Percentiles rank a stretch among this genome's conserved stretches.
Evolutionary conservation across 1,140 invertebrate species (phyloP).

Genomic region (Apocrypta bakeri): DNA sequence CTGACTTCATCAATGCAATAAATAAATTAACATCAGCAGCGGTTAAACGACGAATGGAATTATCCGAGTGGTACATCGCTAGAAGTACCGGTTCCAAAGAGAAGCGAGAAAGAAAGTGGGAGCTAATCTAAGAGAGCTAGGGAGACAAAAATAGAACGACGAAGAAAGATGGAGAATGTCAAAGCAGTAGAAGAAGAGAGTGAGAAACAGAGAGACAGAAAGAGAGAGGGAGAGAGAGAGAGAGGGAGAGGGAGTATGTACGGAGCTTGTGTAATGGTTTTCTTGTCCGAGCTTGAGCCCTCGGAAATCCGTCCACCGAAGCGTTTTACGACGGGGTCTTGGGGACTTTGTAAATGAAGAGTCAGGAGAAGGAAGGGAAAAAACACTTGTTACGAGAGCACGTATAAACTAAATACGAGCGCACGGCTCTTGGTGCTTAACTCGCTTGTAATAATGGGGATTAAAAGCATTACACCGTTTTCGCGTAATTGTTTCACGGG

Average conservation of each 20-base stretch:
- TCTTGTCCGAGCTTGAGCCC: constrained; percentile 8
- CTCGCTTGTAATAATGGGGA: constrained; percentile 13
- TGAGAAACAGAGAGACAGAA: too few relatives aligned
- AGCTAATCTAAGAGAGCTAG: neutral
- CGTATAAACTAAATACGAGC: constrained; percentile 14
- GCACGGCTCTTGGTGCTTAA: neutral
- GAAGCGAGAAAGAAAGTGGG: neutral
- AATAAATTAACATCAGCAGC: too few relatives aligned
- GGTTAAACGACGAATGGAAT: too few relatives aligned
- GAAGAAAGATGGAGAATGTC: neutral
- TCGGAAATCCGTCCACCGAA: constrained; percentile 14
- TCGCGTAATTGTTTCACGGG: neutral
- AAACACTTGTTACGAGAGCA: constrained; percentile 17
- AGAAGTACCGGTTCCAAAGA: neutral
- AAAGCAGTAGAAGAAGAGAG: neutral
- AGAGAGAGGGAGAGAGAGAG: neutral
- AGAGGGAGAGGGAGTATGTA: neutral
- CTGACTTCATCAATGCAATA: too few relatives aligned
- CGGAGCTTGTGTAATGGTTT: constrained; percentile 19
- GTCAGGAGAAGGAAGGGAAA: neutral
- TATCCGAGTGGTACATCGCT: neutral
- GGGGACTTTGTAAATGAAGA: constrained; percentile 33
- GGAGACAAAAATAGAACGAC: constrained; percentile 7
- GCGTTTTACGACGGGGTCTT: constrained; percentile 2
- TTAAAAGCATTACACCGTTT: constrained; percentile 10